phyloP scores from a whole-genome alignment of 2,797 vertebrate species.

The Anguilla obscura region DNA sequence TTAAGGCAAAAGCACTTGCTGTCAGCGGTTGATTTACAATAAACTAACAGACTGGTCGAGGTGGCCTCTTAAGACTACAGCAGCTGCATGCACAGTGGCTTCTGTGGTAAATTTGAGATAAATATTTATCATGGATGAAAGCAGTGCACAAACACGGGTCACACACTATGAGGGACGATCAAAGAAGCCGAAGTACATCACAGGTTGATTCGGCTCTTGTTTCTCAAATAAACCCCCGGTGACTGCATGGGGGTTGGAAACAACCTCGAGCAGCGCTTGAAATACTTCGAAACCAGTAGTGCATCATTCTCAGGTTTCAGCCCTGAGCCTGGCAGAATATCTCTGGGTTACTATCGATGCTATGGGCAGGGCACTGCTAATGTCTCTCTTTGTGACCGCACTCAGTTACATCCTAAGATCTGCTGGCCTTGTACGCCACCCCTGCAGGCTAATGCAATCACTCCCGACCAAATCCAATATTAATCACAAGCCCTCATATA shows the following conservation, averaged over 20 bases:
- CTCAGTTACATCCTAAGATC: neutral
- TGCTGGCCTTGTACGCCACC: neutral
- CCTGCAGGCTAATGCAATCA: neutral
- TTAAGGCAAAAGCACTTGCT: neutral
- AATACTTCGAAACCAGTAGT: conserved; percentile 46
- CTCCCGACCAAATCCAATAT: neutral
- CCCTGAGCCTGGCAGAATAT: conserved; percentile 10
- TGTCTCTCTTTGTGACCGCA: neutral
- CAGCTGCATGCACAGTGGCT: conserved; percentile 19
- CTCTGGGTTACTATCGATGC: conserved; percentile 2
- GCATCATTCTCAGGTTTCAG: conserved; percentile 38
- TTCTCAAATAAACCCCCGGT: conserved; percentile 48
- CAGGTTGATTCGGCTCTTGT: conserved; percentile 36
- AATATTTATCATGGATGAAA: conserved; percentile 37
- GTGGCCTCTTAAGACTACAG: neutral
- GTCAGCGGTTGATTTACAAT: neutral
- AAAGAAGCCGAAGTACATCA: conserved; percentile 23
- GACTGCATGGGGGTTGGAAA: conserved; percentile 36
- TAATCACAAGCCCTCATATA: neutral
- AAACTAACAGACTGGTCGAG: neutral
- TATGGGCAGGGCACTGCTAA: neutral
- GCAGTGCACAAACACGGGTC: conserved; percentile 34
- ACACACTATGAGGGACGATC: conserved; percentile 15
- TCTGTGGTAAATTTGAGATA: conserved; percentile 17
- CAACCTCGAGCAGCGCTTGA: conserved; percentile 27